A percentile compares a stretch with the other conserved stretches of the same genome.
These are phyloP conservation scores for Tipula helvola DNA, from an alignment of 2,888 invertebrate genomes.

Conservation along the genomic window DNA sequence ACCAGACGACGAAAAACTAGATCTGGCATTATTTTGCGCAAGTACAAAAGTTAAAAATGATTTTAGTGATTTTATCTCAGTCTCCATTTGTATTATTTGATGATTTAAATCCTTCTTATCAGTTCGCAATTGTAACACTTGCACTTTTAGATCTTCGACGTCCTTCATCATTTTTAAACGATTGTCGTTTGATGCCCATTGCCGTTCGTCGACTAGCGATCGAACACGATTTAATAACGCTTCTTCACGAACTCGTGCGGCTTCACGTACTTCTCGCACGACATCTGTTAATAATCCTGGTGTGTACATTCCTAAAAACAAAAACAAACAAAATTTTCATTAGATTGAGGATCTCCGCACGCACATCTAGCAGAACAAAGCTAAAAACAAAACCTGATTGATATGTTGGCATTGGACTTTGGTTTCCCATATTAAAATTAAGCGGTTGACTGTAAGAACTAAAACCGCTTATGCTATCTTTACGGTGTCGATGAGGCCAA, in stretches of 20 bases:
- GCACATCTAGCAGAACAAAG: neutral
- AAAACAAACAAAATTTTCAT: neutral
- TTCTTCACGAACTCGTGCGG: slow-evolving; percentile 57
- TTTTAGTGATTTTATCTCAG: slow-evolving; percentile 44
- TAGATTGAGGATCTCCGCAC: neutral
- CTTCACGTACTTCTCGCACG: slow-evolving; percentile 60
- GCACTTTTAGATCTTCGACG: slow-evolving; percentile 37
- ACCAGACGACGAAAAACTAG: neutral
- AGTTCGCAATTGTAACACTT: slow-evolving; percentile 48
- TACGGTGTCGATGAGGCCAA: slow-evolving; percentile 41
- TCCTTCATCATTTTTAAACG: slow-evolving; percentile 33
- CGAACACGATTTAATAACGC: slow-evolving; percentile 43
- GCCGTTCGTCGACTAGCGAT: slow-evolving; percentile 35
- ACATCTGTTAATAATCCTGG: slow-evolving; percentile 63
- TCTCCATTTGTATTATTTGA: slow-evolving; percentile 52
- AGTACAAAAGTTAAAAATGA: slow-evolving; percentile 27
- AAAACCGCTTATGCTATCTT: slow-evolving; percentile 38
- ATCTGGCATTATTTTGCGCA: neutral
- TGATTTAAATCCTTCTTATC: slow-evolving; percentile 56
- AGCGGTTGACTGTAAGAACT: slow-evolving; percentile 38
- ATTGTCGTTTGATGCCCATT: slow-evolving; percentile 33
- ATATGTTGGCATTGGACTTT: slow-evolving; percentile 37
- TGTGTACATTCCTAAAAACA: slow-evolving; percentile 40
- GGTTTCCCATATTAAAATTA: slow-evolving; percentile 35
- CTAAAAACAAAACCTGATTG: slow-evolving; percentile 31